A percentile compares a stretch with the other conserved stretches of the same genome.
Conservation (phyloP, 2,888 invertebrate species). For the Pediacus dermestoides region DNA sequence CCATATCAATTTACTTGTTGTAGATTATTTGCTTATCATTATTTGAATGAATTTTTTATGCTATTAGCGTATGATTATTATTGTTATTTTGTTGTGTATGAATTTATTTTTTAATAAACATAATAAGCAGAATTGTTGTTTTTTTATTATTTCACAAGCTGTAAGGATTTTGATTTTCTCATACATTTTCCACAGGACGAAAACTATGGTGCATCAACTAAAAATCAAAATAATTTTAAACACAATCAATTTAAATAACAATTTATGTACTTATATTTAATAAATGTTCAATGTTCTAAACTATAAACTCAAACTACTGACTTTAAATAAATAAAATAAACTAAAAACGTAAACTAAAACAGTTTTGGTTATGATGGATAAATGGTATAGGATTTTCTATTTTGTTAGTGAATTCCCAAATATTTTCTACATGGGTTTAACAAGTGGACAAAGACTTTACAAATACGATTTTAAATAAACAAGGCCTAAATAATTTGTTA, state of each 20-base stretch:
- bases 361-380: slow-evolving; percentile 13
- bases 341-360: slow-evolving; percentile 20
- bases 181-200: slow-evolving; percentile 32
- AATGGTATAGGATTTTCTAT: slow-evolving; percentile 24
- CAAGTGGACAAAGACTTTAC: slow-evolving; percentile 5
- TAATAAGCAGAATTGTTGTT: slow-evolving; percentile 30
- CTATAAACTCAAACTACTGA: slow-evolving; percentile 18
- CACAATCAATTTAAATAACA: slow-evolving; percentile 14
- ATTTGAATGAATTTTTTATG: slow-evolving; percentile 40
- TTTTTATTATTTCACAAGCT: slow-evolving; percentile 35
- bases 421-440: slow-evolving; percentile 15
- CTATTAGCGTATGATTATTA: too few species aligned
- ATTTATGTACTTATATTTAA: slow-evolving; percentile 15
- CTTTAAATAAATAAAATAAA: slow-evolving; percentile 17
- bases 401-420: slow-evolving; percentile 27
- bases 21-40: slow-evolving; percentile 33
- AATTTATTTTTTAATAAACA: slow-evolving; percentile 36
- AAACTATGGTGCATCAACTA: slow-evolving; percentile 25
- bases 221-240: slow-evolving; percentile 16
- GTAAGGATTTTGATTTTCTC: slow-evolving; percentile 30
- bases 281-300: slow-evolving; percentile 20
- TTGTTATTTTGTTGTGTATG: slow-evolving; percentile 23
- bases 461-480: slow-evolving; percentile 7
- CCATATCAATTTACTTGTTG: too few species aligned
- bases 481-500: slow-evolving; percentile 5